These are phyloP conservation scores for Xenopus laevis DNA, from an alignment of 2,113 vertebrate genomes.

Conservation along the genomic window DNA sequence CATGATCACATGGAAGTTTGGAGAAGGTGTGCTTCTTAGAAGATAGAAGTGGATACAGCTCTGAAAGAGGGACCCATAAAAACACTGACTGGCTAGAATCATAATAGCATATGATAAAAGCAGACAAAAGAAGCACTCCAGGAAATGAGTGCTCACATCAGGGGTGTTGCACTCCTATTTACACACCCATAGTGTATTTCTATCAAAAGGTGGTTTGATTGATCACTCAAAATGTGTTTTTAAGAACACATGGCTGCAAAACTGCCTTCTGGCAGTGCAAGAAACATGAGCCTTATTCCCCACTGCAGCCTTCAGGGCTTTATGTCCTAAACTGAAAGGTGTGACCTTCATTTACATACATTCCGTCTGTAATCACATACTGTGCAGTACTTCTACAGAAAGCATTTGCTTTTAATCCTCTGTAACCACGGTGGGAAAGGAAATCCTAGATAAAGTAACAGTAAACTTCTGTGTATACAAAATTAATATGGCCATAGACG, in stretches of 20 bases:
- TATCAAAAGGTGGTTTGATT: slow-evolving; percentile 2
- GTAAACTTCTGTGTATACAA: no score
- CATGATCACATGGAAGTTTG: no score
- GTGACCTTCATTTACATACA: background rate
- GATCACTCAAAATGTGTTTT: slow-evolving; percentile 8
- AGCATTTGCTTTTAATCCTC: no score
- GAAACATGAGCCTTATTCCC: background rate
- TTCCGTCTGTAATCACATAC: background rate
- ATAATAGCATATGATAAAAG: no score
- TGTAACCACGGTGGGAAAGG: no score
- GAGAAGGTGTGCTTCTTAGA: no score
- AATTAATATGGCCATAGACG: no score
- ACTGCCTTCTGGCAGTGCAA: background rate
- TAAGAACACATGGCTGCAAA: background rate
- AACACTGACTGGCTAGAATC: no score
- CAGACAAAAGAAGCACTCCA: no score
- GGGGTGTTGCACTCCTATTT: background rate
- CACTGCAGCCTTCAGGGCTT: background rate
- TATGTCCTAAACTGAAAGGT: background rate
- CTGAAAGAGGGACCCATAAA: no score
- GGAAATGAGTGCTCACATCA: background rate
- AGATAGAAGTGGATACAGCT: no score
- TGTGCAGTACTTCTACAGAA: background rate
- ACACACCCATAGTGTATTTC: background rate
- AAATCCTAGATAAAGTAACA: no score